Conservation (phyloP, 2,888 invertebrate species). For the Rotaria macrura region DNA sequence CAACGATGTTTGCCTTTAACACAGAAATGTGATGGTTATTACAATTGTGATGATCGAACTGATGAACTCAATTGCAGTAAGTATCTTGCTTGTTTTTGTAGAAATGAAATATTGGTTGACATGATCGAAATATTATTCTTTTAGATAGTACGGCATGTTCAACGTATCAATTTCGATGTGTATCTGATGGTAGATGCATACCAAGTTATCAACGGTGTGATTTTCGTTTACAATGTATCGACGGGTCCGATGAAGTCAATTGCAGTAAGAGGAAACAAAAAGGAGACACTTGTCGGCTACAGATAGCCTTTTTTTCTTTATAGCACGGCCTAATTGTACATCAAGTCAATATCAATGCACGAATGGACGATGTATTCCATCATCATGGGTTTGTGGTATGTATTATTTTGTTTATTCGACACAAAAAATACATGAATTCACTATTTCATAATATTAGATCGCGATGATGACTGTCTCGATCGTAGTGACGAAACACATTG, state of each 20-base stretch:
- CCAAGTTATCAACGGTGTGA: conserved; percentile 85
- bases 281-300: background rate
- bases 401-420: too few species aligned
- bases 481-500: conserved; percentile 44
- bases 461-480: conserved; percentile 36
- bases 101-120: too few species aligned
- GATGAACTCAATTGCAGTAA: conserved; percentile 58
- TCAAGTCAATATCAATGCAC: conserved; percentile 51
- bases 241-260: conserved; percentile 69
- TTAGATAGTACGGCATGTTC: conserved; percentile 38
- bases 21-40: conserved; percentile 40
- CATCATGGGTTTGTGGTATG: conserved; percentile 64
- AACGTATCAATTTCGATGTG: conserved; percentile 43
- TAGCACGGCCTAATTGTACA: conserved; percentile 24
- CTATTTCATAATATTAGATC: too few species aligned
- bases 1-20: conserved; percentile 20
- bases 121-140: background rate
- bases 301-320: background rate
- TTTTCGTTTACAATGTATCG: conserved; percentile 77
- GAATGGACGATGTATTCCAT: conserved; percentile 52
- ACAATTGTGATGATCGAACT: conserved; percentile 79
- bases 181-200: conserved; percentile 55
- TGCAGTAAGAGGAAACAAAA: conserved; percentile 38
- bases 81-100: background rate
- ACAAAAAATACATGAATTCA: too few species aligned